phyloP scores from a whole-genome alignment of 2,113 vertebrate genomes.

The Bubo blakistoni region DNA sequence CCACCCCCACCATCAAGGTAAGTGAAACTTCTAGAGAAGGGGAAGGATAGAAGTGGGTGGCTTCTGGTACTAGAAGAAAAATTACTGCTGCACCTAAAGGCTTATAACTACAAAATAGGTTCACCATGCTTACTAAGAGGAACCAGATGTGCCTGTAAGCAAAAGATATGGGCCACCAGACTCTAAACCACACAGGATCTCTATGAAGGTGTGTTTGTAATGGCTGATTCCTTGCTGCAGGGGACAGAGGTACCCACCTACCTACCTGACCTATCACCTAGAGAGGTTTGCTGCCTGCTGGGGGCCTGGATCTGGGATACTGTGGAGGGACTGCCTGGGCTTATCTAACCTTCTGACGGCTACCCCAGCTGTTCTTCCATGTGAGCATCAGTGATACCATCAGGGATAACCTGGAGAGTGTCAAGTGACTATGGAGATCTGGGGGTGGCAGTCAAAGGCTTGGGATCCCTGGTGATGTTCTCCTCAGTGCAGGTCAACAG shows the following conservation, averaged over 20 bases:
- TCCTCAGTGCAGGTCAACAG: neutral
- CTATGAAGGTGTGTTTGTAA: neutral
- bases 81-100: neutral
- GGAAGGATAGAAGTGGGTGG: neutral
- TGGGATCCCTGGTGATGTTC: too few species aligned
- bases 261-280: neutral
- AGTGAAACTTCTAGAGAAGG: neutral
- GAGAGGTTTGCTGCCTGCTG: neutral
- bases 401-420: neutral
- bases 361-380: neutral
- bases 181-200: neutral
- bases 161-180: neutral
- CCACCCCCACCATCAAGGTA: neutral
- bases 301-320: too few species aligned
- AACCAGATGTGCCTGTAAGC: neutral
- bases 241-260: neutral
- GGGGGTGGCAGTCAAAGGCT: neutral
- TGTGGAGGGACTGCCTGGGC: neutral
- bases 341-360: too few species aligned
- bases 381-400: neutral
- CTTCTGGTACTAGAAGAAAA: neutral
- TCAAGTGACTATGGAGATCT: neutral
- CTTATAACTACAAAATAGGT: rapidly evolving
- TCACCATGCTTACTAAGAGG: neutral
- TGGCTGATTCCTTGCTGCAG: neutral